These are phyloP conservation scores for Sparus aurata DNA, from an alignment of 2,797 vertebrate species.

Conservation along the genomic window DNA sequence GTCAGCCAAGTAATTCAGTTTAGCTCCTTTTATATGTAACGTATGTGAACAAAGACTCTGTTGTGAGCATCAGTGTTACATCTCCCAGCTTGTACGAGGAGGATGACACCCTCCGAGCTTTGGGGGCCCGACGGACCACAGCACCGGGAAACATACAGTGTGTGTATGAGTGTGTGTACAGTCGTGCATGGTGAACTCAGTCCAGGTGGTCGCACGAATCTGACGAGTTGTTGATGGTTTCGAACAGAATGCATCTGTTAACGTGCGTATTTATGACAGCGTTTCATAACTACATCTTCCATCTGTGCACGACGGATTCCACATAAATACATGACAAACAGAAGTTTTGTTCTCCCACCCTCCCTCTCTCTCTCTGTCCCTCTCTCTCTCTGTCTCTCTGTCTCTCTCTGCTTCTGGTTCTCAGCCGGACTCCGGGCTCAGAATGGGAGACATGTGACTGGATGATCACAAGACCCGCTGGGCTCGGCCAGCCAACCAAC, in stretches of 20 bases:
- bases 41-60: constrained; percentile 28
- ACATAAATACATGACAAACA: constrained; percentile 36
- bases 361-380: constrained; percentile 9
- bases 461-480: constrained; percentile 73
- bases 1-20: constrained; percentile 17
- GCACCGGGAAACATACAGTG: constrained; percentile 39
- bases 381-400: not conserved
- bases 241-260: constrained; percentile 48
- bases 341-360: constrained; percentile 31
- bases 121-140: constrained; percentile 72
- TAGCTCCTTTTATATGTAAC: constrained; percentile 13
- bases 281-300: constrained; percentile 13
- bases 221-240: constrained; percentile 24
- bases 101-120: constrained; percentile 69
- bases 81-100: constrained; percentile 5
- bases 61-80: constrained; percentile 19
- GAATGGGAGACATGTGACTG: constrained; percentile 80
- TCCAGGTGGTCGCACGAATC: constrained; percentile 62
- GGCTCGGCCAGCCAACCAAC: constrained; percentile 46
- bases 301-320: constrained; percentile 30
- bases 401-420: constrained; percentile 39
- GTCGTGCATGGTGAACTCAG: constrained; percentile 62
- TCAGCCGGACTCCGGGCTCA: constrained; percentile 58
- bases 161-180: constrained; percentile 25
- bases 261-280: constrained; percentile 26